These are phyloP conservation scores for Tragopan temminckii DNA, from an alignment of 2,797 vertebrate genomes.

Conservation along the genomic window DNA sequence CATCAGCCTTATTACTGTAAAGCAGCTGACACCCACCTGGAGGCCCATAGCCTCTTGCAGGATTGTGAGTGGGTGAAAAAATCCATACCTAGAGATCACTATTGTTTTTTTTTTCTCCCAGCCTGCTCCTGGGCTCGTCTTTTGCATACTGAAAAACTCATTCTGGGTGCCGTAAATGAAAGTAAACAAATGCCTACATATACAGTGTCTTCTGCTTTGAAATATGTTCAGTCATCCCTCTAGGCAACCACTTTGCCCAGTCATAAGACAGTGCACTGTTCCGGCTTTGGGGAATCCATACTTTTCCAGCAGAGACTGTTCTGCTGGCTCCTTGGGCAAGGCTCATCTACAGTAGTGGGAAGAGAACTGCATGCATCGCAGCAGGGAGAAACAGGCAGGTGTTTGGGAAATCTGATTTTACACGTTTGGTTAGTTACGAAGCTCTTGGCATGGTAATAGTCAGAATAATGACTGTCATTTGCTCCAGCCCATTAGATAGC, in stretches of 20 bases:
- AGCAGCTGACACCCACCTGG: not conserved
- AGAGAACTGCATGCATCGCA: not conserved
- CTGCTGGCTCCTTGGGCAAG: slow-evolving; percentile 31
- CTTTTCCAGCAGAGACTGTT: slow-evolving; percentile 75
- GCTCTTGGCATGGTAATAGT: not conserved
- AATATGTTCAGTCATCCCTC: slow-evolving; percentile 89
- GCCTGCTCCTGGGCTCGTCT: not conserved
- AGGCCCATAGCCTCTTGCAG: not conserved
- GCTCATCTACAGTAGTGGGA: not conserved
- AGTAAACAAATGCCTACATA: slow-evolving; percentile 39
- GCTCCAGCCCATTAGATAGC: not conserved
- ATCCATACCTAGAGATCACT: not conserved
- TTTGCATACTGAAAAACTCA: not conserved
- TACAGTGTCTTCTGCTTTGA: slow-evolving; percentile 83
- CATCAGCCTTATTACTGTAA: not conserved
- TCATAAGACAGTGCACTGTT: slow-evolving; percentile 85
- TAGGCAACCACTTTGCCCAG: slow-evolving; percentile 83
- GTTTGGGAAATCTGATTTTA: not conserved
- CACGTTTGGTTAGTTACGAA: not conserved
- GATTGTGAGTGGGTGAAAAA: not conserved
- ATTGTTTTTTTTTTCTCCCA: not conserved
- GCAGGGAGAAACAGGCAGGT: not conserved
- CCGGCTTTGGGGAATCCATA: slow-evolving; percentile 86
- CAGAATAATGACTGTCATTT: not conserved
- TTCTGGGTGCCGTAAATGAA: not conserved